Conservation (phyloP, 2,888 invertebrate genomes). For the Xanthia togata region DNA sequence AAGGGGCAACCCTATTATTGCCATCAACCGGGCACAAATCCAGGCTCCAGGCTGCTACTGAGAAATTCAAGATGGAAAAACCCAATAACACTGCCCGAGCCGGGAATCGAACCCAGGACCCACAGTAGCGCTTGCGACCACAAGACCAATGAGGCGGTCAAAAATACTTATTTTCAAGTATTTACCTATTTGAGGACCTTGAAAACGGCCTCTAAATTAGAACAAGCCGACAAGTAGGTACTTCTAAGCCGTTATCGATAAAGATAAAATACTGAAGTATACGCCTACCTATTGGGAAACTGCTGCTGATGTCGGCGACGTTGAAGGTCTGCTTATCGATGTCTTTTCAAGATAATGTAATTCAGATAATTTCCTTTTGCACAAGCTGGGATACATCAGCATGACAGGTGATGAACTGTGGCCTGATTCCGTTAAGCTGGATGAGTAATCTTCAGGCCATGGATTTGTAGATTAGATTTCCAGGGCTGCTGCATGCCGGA, state of each 20-base stretch:
- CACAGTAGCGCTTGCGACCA: background rate
- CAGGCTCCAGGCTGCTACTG: too few species aligned
- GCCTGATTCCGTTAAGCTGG: background rate
- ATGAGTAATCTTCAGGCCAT: background rate
- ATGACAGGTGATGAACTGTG: background rate
- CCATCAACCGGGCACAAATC: background rate
- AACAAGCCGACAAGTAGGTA: constrained; percentile 35
- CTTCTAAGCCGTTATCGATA: constrained; percentile 39
- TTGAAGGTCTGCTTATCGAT: constrained; percentile 24
- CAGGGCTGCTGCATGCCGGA: too few species aligned
- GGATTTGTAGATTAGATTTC: background rate
- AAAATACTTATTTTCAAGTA: background rate
- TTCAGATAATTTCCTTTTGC: constrained; percentile 25
- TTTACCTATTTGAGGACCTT: constrained; percentile 30
- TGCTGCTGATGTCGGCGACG: constrained; percentile 32
- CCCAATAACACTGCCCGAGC: background rate
- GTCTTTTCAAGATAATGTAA: constrained; percentile 42
- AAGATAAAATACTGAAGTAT: constrained; percentile 32
- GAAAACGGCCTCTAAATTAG: constrained; percentile 43
- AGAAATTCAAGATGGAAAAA: background rate
- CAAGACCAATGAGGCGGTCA: background rate
- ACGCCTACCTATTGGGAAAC: constrained; percentile 43
- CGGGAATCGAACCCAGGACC: background rate
- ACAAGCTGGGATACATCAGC: constrained; percentile 6
- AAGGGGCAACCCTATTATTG: background rate